phyloP scores from a whole-genome alignment of 2,888 invertebrate species.

The Achlya flavicornis region DNA sequence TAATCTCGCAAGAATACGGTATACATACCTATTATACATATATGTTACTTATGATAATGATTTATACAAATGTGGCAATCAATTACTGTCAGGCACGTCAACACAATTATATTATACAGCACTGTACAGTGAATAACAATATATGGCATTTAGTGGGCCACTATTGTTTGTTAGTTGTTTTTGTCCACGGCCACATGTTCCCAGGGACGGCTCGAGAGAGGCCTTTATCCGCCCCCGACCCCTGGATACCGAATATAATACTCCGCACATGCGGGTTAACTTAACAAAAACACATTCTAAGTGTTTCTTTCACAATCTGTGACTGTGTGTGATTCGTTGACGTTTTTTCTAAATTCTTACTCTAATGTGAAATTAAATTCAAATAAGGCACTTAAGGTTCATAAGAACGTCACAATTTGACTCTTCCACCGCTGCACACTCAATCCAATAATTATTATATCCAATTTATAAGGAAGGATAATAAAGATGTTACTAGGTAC shows the following conservation, averaged over 20 bases:
- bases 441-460: no score
- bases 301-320: slow-evolving; percentile 22
- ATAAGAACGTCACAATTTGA: no score
- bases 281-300: slow-evolving; percentile 35
- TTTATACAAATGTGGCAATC: slow-evolving; percentile 29
- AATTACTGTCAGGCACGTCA: slow-evolving; percentile 47
- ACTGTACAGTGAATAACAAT: slow-evolving; percentile 28
- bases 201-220: slow-evolving; percentile 40
- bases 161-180: slow-evolving; percentile 57
- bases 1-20: slow-evolving; percentile 6
- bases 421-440: no score
- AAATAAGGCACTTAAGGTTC: no score
- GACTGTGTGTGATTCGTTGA: slow-evolving; percentile 15
- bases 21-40: not conserved
- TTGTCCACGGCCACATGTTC: slow-evolving; percentile 64
- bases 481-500: no score
- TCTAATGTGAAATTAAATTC: not conserved
- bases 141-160: slow-evolving; percentile 26
- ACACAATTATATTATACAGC: slow-evolving; percentile 28
- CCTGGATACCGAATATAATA: slow-evolving; percentile 47
- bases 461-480: no score
- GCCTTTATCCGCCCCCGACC: slow-evolving; percentile 48
- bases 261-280: slow-evolving; percentile 67
- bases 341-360: not conserved
- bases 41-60: not conserved